These are phyloP conservation scores for Cladopsammia gracilis DNA, from an alignment of 64 coral and sea anemone species.

Conservation along the genomic window DNA sequence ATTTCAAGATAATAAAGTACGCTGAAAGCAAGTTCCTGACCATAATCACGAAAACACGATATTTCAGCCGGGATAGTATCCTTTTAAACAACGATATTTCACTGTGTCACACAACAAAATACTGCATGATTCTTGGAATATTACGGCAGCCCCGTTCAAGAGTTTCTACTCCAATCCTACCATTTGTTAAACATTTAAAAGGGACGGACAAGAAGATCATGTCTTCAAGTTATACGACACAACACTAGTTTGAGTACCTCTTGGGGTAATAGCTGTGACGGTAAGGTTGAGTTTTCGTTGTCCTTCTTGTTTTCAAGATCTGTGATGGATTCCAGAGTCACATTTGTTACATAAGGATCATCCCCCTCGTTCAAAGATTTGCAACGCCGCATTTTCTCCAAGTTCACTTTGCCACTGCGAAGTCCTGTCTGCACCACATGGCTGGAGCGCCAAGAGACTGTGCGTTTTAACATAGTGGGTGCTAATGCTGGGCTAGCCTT, in stretches of 20 bases:
- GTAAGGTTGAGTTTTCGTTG: neutral
- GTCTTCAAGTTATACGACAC: too few relatives aligned
- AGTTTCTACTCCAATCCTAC: too few relatives aligned
- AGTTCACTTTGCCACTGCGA: constrained; percentile 38
- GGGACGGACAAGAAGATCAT: too few relatives aligned
- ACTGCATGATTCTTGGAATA: too few relatives aligned
- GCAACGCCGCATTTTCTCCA: constrained; percentile 30
- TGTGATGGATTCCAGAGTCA: constrained; percentile 26
- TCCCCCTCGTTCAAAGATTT: constrained; percentile 1
- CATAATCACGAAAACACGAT: too few relatives aligned
- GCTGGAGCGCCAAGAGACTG: neutral
- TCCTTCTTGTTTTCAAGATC: constrained; percentile 39
- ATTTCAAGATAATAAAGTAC: too few relatives aligned
- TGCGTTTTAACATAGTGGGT: neutral
- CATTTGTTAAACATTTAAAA: too few relatives aligned
- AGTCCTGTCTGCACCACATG: constrained; percentile 12
- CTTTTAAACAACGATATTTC: too few relatives aligned
- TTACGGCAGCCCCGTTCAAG: too few relatives aligned
- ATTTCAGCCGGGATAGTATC: too few relatives aligned
- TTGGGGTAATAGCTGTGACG: neutral
- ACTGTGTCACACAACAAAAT: too few relatives aligned
- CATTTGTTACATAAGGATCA: neutral
- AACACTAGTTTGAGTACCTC: neutral
- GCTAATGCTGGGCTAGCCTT: neutral
- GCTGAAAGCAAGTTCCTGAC: too few relatives aligned